phyloP scores from a whole-genome alignment of 1,140 invertebrate genomes.

The Ooceraea biroi region DNA sequence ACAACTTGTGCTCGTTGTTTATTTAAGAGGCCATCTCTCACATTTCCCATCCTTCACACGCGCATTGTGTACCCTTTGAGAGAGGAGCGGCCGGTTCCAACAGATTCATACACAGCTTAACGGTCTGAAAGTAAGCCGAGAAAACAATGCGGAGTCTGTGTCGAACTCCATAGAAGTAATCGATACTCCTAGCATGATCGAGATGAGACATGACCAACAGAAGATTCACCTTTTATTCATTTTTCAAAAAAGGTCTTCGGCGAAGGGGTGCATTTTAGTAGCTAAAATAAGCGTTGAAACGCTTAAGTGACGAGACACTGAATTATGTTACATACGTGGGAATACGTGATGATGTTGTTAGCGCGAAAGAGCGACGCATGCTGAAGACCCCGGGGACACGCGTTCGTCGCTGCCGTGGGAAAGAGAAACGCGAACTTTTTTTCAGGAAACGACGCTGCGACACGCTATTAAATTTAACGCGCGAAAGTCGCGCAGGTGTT shows the following conservation, averaged over 20 bases:
- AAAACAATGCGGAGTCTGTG: slow-evolving; percentile 69
- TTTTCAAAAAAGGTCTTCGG: not conserved
- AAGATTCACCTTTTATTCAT: not conserved
- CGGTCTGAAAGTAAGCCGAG: slow-evolving; percentile 46
- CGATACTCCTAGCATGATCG: slow-evolving; percentile 55
- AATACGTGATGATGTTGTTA: slow-evolving; percentile 70
- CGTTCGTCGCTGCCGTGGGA: slow-evolving; percentile 64
- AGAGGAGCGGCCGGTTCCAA: slow-evolving; percentile 5
- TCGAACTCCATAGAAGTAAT: slow-evolving; percentile 67
- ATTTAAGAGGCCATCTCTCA: slow-evolving; percentile 62
- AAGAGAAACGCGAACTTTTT: slow-evolving; percentile 41
- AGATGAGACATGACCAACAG: not conserved
- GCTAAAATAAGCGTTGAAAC: not conserved
- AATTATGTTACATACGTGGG: slow-evolving; percentile 1
- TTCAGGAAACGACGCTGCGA: not conserved
- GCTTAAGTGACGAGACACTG: not conserved
- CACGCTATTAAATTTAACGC: slow-evolving; percentile 4
- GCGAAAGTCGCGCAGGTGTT: not conserved
- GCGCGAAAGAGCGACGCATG: slow-evolving; percentile 45
- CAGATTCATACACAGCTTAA: slow-evolving; percentile 11
- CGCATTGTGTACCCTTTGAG: slow-evolving; percentile 35
- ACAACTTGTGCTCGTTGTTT: slow-evolving; percentile 59
- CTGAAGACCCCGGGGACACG: slow-evolving; percentile 61
- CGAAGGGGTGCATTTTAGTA: not conserved
- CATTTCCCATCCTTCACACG: slow-evolving; percentile 13